Conservation (phyloP, 2,797 vertebrate species). For the Pseudomugil gertrudae region DNA sequence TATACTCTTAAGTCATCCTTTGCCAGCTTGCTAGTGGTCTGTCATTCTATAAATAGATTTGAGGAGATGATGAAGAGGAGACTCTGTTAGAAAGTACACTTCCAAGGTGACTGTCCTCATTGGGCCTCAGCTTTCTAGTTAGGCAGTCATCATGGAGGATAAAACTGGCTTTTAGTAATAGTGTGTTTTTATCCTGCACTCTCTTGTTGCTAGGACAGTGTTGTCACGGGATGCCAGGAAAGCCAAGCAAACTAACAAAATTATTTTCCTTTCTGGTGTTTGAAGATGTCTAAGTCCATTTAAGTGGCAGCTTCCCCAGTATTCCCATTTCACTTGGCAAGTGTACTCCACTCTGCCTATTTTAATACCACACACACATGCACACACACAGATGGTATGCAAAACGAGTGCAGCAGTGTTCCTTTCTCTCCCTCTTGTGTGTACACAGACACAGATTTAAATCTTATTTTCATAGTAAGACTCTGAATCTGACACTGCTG, state of each 20-base stretch:
- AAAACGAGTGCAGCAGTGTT: constrained; percentile 25
- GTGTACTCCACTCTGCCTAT: neutral
- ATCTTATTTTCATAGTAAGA: constrained; percentile 33
- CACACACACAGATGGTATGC: constrained; percentile 10
- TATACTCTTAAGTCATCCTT: constrained; percentile 60
- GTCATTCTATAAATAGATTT: constrained; percentile 71
- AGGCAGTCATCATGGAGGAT: constrained; percentile 18
- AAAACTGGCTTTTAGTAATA: constrained; percentile 26
- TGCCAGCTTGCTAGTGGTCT: constrained; percentile 49
- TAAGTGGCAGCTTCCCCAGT: constrained; percentile 13
- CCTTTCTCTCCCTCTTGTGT: constrained; percentile 1
- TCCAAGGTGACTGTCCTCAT: constrained; percentile 69
- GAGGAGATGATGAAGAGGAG: constrained; percentile 59
- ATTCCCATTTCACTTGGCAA: constrained; percentile 20
- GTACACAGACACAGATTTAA: constrained; percentile 19
- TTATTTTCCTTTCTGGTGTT: constrained; percentile 11
- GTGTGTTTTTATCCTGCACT: constrained; percentile 29
- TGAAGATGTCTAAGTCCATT: constrained; percentile 18
- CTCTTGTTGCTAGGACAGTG: constrained; percentile 11
- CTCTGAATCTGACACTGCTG: constrained; percentile 4
- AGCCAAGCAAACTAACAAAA: constrained; percentile 18
- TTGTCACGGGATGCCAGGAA: constrained; percentile 20
- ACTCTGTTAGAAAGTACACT: constrained; percentile 64
- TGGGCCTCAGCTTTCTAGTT: constrained; percentile 20
- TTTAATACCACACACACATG: neutral